Evolutionary conservation across 2,888 invertebrate species (phyloP).

Genomic region (Drosophila tripunctata): DNA sequence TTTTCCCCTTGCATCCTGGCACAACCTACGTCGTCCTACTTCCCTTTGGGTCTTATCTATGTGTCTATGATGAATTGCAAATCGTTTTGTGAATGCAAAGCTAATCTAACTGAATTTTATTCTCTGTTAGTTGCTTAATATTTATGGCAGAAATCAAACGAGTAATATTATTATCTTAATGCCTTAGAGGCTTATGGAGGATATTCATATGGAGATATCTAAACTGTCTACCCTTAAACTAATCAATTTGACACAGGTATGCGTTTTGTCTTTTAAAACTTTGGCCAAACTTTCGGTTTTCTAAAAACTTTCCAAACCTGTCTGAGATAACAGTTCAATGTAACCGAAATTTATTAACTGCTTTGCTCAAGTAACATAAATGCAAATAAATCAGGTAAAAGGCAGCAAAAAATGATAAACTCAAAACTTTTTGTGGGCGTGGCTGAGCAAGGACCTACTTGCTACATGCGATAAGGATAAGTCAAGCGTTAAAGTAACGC

Average conservation of each 20-base stretch:
- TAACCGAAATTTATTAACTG: conserved; percentile 75
- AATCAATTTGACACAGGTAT: conserved; percentile 75
- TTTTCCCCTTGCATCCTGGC: conserved; percentile 1
- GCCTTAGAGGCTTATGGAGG: conserved; percentile 1
- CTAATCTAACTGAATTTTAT: conserved; percentile 30
- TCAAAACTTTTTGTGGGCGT: conserved; percentile 45
- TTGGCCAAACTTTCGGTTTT: conserved; percentile 62
- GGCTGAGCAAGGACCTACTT: conserved; percentile 36
- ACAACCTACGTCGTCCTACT: neutral
- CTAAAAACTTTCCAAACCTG: conserved; percentile 43
- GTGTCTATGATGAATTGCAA: conserved; percentile 45
- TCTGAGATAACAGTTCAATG: conserved; percentile 55
- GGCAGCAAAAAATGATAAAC: conserved; percentile 39
- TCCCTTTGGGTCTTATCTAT: conserved; percentile 14
- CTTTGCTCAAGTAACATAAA: conserved; percentile 42
- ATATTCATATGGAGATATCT: neutral
- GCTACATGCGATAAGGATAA: conserved; percentile 53
- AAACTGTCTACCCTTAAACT: conserved; percentile 58
- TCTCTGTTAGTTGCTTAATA: conserved; percentile 22
- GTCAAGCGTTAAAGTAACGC: conserved; percentile 58
- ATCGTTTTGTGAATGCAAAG: conserved; percentile 47
- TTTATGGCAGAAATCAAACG: conserved; percentile 60
- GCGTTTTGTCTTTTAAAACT: conserved; percentile 36
- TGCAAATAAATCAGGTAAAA: conserved; percentile 72
- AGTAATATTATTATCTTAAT: conserved; percentile 41